Evolutionary conservation across 2,113 vertebrate genomes (phyloP), one percentile per base, ranked within the genome.

Genomic region (Barbus barbus): DNA sequence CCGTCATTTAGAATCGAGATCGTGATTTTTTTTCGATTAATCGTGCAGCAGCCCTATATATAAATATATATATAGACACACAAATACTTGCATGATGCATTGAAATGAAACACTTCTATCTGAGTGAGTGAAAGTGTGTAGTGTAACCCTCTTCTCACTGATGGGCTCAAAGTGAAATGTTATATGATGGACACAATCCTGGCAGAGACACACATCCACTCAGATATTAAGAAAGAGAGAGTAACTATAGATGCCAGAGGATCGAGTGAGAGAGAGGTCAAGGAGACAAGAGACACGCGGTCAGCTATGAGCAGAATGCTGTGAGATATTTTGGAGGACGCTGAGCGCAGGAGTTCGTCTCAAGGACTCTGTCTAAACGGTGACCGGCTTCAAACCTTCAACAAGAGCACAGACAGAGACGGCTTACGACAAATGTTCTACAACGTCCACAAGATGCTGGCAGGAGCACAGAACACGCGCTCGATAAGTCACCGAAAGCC

Each of bases 361-460:
- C 46, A 69, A 78, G 75, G 75, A 56, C 75, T 38, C 14, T 79
- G 31, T 46, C 44, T 20, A 41, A 53, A 84, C 20, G n/a, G 38
- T 63, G 31, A 61, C 53, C 90, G 5, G 36, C 69, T 3, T 65
- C 3, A 65, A 65, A 31, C 28, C 61, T 67, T 67, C 28, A 18
- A 33, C 63, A 33, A 18, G 63, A 72, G 69, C 22, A 36, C 33
- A 13, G 71, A 24, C 11, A 26, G 71, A 24, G 41, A 26, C 13
- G n/a, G 38, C 41, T 74, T 12, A 48, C 0, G 36, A 4, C 71
- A 74, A 7, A 74, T 46, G 71, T 83, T 89, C 82, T 91, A 90
- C 22, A n/a, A 6, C 13, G 0, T 28, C 4, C 77, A 46, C 80
- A 71, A 82, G 51, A 73, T 22, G n/a, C 63, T 73, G 81, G 60